These are phyloP conservation scores for Columba janthina DNA, from an alignment of 2,113 vertebrate species.

Conservation along the genomic window DNA sequence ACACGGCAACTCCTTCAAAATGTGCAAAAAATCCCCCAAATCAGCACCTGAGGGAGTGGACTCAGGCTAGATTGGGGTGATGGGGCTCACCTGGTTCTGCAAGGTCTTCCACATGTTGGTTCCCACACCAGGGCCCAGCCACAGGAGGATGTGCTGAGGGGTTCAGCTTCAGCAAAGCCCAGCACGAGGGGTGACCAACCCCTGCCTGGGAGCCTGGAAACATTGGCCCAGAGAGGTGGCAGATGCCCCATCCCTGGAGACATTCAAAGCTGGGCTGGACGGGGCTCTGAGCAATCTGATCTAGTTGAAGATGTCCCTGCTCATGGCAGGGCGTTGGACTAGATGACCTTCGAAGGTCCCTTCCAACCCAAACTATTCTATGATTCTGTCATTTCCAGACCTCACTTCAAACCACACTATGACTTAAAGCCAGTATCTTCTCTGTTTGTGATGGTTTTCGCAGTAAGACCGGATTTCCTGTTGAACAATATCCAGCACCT, in stretches of 20 bases:
- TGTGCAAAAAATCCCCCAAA: neutral
- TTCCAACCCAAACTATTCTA: no score
- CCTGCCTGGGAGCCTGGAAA: neutral
- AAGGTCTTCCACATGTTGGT: neutral
- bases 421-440: neutral
- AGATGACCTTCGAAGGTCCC: no score
- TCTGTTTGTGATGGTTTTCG: neutral
- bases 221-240: neutral
- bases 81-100: neutral
- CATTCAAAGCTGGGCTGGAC: no score
- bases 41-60: no score
- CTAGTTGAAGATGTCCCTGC: no score
- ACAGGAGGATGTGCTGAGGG: neutral
- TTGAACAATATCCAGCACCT: neutral
- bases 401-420: neutral
- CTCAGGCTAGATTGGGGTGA: neutral
- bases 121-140: rapidly evolving
- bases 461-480: neutral
- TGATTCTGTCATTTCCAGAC: neutral
- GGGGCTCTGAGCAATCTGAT: no score
- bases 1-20: neutral
- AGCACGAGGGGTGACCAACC: rapidly evolving
- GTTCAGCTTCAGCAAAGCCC: neutral
- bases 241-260: no score
- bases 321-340: no score